These are phyloP conservation scores for Ptychobarbus kaznakovi DNA, from an alignment of 2,797 vertebrate genomes.

Conservation along the genomic window DNA sequence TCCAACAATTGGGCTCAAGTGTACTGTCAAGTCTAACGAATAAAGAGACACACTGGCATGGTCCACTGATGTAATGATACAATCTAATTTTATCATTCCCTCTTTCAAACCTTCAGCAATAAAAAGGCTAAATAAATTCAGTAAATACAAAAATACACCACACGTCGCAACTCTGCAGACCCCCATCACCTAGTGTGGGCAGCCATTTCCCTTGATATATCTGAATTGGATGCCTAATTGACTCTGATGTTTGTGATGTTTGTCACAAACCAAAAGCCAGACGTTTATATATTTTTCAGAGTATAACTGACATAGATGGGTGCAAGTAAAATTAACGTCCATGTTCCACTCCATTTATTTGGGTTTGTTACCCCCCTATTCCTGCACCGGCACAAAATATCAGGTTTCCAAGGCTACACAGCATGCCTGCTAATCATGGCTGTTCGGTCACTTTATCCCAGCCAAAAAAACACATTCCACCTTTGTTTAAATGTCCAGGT, in stretches of 20 bases:
- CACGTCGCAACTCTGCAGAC: neutral
- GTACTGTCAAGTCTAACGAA: slow-evolving; percentile 11
- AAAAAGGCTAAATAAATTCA: neutral
- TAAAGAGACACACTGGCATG: slow-evolving; percentile 8
- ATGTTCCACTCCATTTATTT: slow-evolving; percentile 64
- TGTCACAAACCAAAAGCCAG: slow-evolving; percentile 38
- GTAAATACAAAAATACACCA: neutral
- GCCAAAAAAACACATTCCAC: slow-evolving; percentile 45
- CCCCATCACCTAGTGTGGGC: neutral
- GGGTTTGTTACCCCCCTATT: slow-evolving; percentile 58
- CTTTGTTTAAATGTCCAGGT: slow-evolving; percentile 57
- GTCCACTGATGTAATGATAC: slow-evolving; percentile 24
- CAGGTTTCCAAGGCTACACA: slow-evolving; percentile 72
- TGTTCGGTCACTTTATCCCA: slow-evolving; percentile 15
- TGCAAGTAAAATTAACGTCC: slow-evolving; percentile 54
- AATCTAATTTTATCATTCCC: slow-evolving; percentile 9
- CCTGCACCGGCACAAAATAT: slow-evolving; percentile 61
- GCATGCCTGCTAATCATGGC: slow-evolving; percentile 65
- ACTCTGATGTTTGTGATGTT: neutral
- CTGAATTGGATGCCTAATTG: slow-evolving; percentile 1
- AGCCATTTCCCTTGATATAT: neutral
- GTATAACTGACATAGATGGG: slow-evolving; percentile 47
- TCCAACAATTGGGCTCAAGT: neutral
- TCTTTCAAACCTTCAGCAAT: neutral
- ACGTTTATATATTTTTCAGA: slow-evolving; percentile 33